Conservation (phyloP, 1,140 invertebrate species). For the Zaprionus ornatus region DNA sequence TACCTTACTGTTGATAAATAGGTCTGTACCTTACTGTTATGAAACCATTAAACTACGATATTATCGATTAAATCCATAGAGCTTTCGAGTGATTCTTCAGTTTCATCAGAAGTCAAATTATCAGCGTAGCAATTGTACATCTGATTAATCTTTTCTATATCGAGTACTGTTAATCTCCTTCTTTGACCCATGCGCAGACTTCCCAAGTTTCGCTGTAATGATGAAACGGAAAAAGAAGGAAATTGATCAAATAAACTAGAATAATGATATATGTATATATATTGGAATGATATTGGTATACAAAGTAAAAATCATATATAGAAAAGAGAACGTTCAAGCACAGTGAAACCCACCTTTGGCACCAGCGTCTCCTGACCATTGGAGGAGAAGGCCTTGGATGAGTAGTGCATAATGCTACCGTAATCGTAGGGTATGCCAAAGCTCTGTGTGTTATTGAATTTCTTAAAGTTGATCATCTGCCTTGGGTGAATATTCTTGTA, state of each 20-base stretch:
- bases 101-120: neutral
- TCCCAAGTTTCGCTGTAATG: constrained; percentile 3
- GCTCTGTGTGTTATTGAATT: constrained; percentile 85
- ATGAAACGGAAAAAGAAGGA: neutral
- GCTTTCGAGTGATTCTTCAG: neutral
- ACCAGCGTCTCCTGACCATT: constrained; percentile 89
- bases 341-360: constrained; percentile 85
- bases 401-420: constrained; percentile 93
- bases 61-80: neutral
- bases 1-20: too few relatives aligned
- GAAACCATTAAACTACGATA: too few relatives aligned
- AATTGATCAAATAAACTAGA: neutral
- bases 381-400: constrained; percentile 88
- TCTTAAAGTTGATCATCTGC: constrained; percentile 88
- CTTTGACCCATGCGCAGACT: constrained; percentile 86
- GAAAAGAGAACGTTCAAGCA: neutral
- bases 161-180: constrained; percentile 87
- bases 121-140: constrained; percentile 88
- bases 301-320: too few relatives aligned
- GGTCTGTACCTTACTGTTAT: too few relatives aligned
- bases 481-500: constrained; percentile 84
- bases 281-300: neutral
- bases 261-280: neutral
- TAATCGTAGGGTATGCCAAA: constrained; percentile 90
- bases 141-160: constrained; percentile 88